phyloP scores from a whole-genome alignment of 1,140 invertebrate species.

The Drosophila nigromelanica region DNA sequence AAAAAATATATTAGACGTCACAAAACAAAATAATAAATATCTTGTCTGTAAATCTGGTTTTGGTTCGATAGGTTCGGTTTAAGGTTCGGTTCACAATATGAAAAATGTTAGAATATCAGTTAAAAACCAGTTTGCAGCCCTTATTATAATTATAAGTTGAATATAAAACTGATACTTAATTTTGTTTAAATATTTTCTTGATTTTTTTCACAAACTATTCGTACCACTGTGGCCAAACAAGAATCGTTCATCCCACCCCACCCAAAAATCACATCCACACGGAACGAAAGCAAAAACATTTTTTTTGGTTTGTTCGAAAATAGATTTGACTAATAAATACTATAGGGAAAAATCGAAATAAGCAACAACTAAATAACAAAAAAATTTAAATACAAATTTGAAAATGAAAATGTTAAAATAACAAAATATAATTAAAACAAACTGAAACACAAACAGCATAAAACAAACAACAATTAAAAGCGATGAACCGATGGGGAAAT shows the following conservation, averaged over 20 bases:
- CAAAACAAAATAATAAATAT: no score
- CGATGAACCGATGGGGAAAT: constrained; percentile 26
- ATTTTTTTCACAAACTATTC: constrained; percentile 11
- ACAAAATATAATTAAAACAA: constrained; percentile 7
- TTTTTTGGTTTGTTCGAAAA: constrained; percentile 73
- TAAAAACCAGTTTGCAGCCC: no score
- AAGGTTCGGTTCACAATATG: no score
- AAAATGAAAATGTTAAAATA: constrained; percentile 43
- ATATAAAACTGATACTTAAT: no score
- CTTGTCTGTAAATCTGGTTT: no score
- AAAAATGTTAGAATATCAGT: no score
- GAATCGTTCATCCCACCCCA: constrained; percentile 12
- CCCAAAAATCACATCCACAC: constrained; percentile 42
- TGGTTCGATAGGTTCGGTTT: no score
- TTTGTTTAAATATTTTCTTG: no score
- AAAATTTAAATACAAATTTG: constrained; percentile 30
- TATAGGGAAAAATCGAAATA: constrained; percentile 75
- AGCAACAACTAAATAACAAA: constrained; percentile 48
- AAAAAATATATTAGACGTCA: no score
- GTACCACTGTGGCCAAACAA: constrained; percentile 52
- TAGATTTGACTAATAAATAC: constrained; percentile 83
- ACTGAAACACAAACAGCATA: constrained; percentile 48
- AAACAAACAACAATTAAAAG: constrained; percentile 21
- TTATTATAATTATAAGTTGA: no score
- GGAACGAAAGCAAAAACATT: constrained; percentile 48